Conservation (phyloP, 2,797 vertebrate species). For the Clarias pachynema region DNA sequence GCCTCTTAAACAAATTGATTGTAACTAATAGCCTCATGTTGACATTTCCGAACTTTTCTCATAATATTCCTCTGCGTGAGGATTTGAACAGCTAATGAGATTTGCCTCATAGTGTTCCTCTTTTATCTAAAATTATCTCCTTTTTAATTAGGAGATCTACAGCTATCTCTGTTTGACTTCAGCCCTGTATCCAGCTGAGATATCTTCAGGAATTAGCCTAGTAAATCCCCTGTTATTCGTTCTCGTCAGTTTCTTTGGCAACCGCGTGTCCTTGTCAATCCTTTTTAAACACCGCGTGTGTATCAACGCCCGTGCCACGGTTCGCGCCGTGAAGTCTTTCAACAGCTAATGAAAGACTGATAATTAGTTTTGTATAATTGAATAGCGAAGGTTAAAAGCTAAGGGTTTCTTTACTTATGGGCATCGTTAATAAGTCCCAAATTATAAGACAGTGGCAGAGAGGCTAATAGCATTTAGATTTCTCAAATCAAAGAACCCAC, state of each 20-base stretch:
- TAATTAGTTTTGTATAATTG: not conserved
- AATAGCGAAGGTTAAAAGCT: not conserved
- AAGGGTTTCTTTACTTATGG: not conserved
- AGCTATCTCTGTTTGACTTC: slow-evolving; percentile 44
- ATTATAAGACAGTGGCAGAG: not conserved
- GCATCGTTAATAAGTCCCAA: not conserved
- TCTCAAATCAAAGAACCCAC: not conserved
- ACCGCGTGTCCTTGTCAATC: slow-evolving; percentile 16
- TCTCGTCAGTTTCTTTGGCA: not conserved
- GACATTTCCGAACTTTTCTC: slow-evolving; percentile 2
- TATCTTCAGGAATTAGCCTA: slow-evolving; percentile 14
- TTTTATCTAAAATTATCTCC: slow-evolving; percentile 30
- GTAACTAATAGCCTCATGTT: not conserved
- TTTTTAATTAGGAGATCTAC: slow-evolving; percentile 44
- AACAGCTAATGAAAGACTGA: not conserved
- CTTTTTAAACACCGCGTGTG: not conserved
- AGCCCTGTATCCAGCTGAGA: slow-evolving; percentile 36
- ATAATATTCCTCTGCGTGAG: slow-evolving; percentile 5
- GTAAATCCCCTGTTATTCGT: slow-evolving; percentile 16
- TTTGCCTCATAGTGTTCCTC: not conserved
- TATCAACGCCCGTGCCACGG: no score
- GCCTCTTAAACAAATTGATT: not conserved
- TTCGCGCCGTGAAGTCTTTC: not conserved
- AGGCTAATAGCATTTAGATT: not conserved
- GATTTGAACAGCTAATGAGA: slow-evolving; percentile 31